Conservation (phyloP, 1,140 invertebrate species). For the Tetragnatha versicolor region DNA sequence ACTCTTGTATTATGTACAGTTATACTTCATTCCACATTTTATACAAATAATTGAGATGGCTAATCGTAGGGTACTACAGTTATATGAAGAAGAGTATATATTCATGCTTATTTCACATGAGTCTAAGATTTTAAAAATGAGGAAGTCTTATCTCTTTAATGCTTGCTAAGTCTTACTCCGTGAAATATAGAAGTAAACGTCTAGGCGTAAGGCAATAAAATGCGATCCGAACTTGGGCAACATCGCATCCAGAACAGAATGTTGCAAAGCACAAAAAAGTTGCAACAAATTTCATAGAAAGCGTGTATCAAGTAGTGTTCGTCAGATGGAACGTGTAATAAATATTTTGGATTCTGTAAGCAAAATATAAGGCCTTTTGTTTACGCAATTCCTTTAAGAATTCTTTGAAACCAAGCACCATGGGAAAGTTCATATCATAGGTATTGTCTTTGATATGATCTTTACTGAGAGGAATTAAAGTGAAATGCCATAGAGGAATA, state of each 20-base stretch:
- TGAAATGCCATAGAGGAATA: too few relatives aligned
- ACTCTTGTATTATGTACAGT: slow-evolving; percentile 43
- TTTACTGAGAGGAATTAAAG: too few relatives aligned
- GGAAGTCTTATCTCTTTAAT: slow-evolving; percentile 24
- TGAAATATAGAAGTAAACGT: slow-evolving; percentile 38
- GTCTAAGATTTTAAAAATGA: slow-evolving; percentile 27
- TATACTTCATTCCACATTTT: slow-evolving; percentile 29
- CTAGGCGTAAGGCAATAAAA: slow-evolving; percentile 52
- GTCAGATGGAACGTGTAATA: slow-evolving; percentile 25
- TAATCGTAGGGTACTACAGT: slow-evolving; percentile 40
- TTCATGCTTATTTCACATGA: slow-evolving; percentile 30
- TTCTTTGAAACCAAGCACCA: slow-evolving; percentile 45
- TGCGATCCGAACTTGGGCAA: slow-evolving; percentile 31
- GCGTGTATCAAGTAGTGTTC: slow-evolving; percentile 10
- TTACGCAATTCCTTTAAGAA: slow-evolving; percentile 32
- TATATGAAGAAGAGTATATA: slow-evolving; percentile 34
- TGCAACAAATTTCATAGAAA: slow-evolving; percentile 33
- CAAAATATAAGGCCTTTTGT: slow-evolving; percentile 53
- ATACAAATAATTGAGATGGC: slow-evolving; percentile 41
- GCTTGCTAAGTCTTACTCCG: slow-evolving; percentile 46
- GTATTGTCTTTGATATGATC: slow-evolving; percentile 7
- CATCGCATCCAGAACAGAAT: slow-evolving; percentile 34
- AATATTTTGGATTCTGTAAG: slow-evolving; percentile 44
- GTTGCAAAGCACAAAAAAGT: slow-evolving; percentile 47
- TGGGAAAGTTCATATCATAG: slow-evolving; percentile 32